These are phyloP conservation scores for Aphidius colemani DNA, from an alignment of 2,888 invertebrate genomes.

Conservation along the genomic window DNA sequence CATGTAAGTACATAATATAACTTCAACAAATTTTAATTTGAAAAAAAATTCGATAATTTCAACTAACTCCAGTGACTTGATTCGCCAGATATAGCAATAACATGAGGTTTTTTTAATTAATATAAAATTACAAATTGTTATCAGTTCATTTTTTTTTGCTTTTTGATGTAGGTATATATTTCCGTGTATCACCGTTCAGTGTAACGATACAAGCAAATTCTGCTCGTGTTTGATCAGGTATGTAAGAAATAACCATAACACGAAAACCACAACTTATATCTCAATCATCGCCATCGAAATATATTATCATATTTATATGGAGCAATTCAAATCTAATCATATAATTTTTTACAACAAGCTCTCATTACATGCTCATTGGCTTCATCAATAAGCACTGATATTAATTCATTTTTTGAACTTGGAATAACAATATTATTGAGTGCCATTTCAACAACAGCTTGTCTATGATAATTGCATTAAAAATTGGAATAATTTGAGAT, in stretches of 20 bases:
- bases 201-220: slow-evolving; percentile 88
- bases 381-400: slow-evolving; percentile 78
- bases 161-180: slow-evolving; percentile 71
- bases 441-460: slow-evolving; percentile 86
- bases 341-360: slow-evolving; percentile 83
- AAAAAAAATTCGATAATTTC: no score
- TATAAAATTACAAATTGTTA: slow-evolving; percentile 80
- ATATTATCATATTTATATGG: slow-evolving; percentile 74
- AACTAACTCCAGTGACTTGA: slow-evolving; percentile 57
- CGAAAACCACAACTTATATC: slow-evolving; percentile 82
- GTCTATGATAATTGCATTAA: no score
- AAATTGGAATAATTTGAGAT: slow-evolving; percentile 81
- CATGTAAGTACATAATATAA: no score
- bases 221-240: slow-evolving; percentile 80
- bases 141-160: slow-evolving; percentile 71
- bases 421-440: slow-evolving; percentile 88
- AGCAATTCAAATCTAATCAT: slow-evolving; percentile 86
- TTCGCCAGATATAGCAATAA: slow-evolving; percentile 90
- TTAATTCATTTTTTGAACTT: slow-evolving; percentile 84
- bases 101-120: slow-evolving; percentile 88
- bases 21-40: no score
- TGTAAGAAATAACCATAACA: slow-evolving; percentile 86
- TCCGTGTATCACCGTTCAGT: slow-evolving; percentile 75
- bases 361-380: slow-evolving; percentile 84
- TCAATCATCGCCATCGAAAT: slow-evolving; percentile 75